Conservation (phyloP, 2,797 vertebrate genomes). For the Rhinogobio ventralis region DNA sequence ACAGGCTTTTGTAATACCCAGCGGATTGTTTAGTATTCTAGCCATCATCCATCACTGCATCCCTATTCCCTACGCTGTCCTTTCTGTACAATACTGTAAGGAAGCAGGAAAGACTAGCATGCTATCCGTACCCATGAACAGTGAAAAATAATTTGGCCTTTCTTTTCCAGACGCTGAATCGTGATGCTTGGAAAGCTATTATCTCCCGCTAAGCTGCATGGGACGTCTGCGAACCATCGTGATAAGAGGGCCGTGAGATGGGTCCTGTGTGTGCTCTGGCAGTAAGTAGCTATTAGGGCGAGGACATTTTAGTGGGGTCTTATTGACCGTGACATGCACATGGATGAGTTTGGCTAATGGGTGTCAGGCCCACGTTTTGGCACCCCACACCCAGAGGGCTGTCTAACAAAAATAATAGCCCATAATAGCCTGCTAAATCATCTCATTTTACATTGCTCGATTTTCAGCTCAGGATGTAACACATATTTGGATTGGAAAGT, state of each 20-base stretch:
- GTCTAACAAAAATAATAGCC: conserved; percentile 19
- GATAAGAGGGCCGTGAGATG: conserved; percentile 56
- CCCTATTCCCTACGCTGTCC: conserved; percentile 62
- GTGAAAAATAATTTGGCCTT: conserved; percentile 44
- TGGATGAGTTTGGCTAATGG: conserved; percentile 43
- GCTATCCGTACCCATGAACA: conserved; percentile 50
- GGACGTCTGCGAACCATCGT: conserved; percentile 49
- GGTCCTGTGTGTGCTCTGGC: conserved; percentile 46
- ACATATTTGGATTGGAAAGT: conserved; percentile 7
- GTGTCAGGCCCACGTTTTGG: conserved; percentile 44
- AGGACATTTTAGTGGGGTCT: conserved; percentile 55
- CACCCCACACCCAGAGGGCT: conserved; percentile 39
- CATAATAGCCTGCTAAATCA: conserved; percentile 38
- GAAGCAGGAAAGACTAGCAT: conserved; percentile 54
- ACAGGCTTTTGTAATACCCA: conserved; percentile 76
- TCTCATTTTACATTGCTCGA: conserved; percentile 17
- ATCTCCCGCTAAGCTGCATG: conserved; percentile 58
- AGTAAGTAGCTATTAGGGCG: conserved; percentile 56
- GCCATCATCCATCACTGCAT: conserved; percentile 73
- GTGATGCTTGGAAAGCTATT: conserved; percentile 52
- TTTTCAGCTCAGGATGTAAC: background rate
- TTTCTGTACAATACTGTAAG: conserved; percentile 60
- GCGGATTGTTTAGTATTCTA: conserved; percentile 80
- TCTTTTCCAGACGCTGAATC: conserved; percentile 47
- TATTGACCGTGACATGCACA: conserved; percentile 51